Evolutionary conservation across 2,888 invertebrate species (phyloP), one percentile per base, ranked within the genome.

Genomic region (Ptychoptera albimana): DNA sequence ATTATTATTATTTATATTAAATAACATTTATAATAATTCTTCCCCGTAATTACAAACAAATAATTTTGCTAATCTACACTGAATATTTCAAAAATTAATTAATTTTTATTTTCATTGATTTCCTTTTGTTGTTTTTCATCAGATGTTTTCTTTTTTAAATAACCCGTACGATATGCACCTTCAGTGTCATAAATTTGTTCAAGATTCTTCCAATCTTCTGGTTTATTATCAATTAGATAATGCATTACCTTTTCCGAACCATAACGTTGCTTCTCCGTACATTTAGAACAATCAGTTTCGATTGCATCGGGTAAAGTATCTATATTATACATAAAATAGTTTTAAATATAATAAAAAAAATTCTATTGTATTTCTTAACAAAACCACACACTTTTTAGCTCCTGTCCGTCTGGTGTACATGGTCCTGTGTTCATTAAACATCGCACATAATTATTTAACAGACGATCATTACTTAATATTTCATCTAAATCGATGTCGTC

Each of bases 221-320:
- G 70, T 12, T 70, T 59, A 41, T 62, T 57, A 50, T 65, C 64
- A 39, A 65, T 65, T 23, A 64, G 48, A 48, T 54, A 74, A 39
- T 70, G 71, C 55, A 78, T 75, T 10, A 82, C 75, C 53, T 70
- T 70, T 42, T 79, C 74, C 1, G 80, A 73, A 3, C 77, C 77
- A 39, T 68, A 66, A 39, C 69, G 72, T 57, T 82, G 82, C 49
- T 70, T 74, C 34, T 72, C 70, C 9, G 73, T 77, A 56, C 82
- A 82, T 58, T 77, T 81, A 41, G 60, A 62, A 56, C 82, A 82
- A 50, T 77, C 74, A 37, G 76, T 77, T 50, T 69, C 65, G 44
- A 82, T 73, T 1, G 82, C 82, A 55, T 82, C 82, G 0, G 81
- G 80, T 39, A 82, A 67, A 50, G 75, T 77, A 45, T 69, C 82